phyloP scores from a whole-genome alignment of 2,797 vertebrate species.

The Enteromius radiatus region DNA sequence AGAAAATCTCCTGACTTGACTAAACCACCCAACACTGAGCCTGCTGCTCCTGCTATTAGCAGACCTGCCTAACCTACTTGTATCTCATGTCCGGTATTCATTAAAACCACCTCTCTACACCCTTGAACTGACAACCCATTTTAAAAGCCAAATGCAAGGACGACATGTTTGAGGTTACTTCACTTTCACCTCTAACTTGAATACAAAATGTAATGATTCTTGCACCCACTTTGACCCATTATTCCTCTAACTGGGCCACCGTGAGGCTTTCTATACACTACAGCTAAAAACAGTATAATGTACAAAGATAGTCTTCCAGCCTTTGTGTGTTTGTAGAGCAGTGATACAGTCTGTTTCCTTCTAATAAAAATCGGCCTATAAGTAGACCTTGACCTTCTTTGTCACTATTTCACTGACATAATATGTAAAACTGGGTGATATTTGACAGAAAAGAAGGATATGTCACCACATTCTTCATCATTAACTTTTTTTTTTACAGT shows the following conservation, averaged over 20 bases:
- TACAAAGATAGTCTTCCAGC: background rate
- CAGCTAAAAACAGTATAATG: background rate
- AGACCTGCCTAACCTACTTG: conserved; percentile 22
- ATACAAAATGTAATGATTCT: background rate
- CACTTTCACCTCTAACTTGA: conserved; percentile 20
- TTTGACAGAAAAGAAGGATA: conserved; percentile 11
- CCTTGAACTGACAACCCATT: conserved; percentile 14
- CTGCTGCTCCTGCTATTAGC: background rate
- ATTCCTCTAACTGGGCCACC: background rate
- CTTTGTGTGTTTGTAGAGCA: conserved; percentile 20
- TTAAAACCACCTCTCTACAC: background rate
- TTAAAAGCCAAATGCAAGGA: conserved; percentile 26
- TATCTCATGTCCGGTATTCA: conserved; percentile 19
- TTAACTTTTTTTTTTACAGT: background rate
- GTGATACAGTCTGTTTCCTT: background rate
- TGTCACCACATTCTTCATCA: conserved; percentile 15
- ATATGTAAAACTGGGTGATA: conserved; percentile 29
- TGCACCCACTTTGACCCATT: background rate
- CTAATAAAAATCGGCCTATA: conserved; percentile 6
- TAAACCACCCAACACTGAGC: background rate
- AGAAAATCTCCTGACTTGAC: background rate
- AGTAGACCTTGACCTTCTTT: conserved; percentile 38
- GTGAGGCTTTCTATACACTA: conserved; percentile 3
- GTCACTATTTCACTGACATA: conserved; percentile 17
- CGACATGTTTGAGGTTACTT: background rate